Base-by-base conservation (phyloP, 2,888 invertebrate species). In the Sympetrum striolatum region DNA sequence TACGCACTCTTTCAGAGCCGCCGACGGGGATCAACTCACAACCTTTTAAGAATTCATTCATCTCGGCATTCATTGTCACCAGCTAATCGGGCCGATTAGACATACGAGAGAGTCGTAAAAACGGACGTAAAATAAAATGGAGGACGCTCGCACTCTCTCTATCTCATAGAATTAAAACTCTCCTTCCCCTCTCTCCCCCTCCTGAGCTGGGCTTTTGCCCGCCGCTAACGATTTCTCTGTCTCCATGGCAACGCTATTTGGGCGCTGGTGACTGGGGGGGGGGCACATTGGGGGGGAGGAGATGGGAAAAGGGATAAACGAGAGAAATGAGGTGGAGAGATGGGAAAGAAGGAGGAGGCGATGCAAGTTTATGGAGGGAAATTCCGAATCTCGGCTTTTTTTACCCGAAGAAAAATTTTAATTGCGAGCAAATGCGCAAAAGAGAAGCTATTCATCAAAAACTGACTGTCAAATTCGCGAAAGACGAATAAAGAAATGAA, bases 191-290 rank as follows among this genome's bases (percentile, higher is more conserved):
- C 80, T 82, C 58, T 15, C 81, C 39, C 37, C 80, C 90, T 79
- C 81, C 81, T 90, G 53, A 90, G 86, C 91, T 73, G 44, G 82
- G 58, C 90, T 80, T 60, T 90, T 86, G 86, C 86, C 60, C 90
- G 53, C 91, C 90, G 91, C 90, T 91, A 91, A 91, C 91, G 91
- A 91, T 91, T 92, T 92, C 92, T 92, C 92, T 53, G 86, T 86
- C 64, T 60, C 86, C 86, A 86, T 86, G 64, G 86, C 86, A 86
- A 86, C 86, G 86, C 64, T 64, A 64, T 64, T 64, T 86, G 86
- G 86, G 60, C 64, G 58, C 53, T 82, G 82, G 18, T 5, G 82
- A 15, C n/a, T 18, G 35, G 86, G 86, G 10, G 90, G 90, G 91
- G 37, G 48, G 58, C 31, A 80, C 39, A 80, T 15, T 80, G 44